Percentiles rank a stretch among this genome's conserved stretches.
These are phyloP conservation scores for Nymphalis urticae DNA, from an alignment of 2,888 invertebrate species.

Conservation along the genomic window DNA sequence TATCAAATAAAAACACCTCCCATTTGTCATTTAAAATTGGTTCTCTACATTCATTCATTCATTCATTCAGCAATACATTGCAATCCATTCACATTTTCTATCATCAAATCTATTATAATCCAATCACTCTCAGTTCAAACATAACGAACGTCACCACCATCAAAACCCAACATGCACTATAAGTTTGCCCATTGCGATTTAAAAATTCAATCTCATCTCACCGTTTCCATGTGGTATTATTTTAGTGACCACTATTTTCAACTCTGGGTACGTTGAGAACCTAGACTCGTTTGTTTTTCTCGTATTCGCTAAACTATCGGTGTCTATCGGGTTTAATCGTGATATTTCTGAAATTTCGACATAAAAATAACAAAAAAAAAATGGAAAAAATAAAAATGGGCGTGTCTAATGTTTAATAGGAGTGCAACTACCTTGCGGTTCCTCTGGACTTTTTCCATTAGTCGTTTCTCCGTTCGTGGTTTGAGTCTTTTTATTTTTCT, in stretches of 20 bases:
- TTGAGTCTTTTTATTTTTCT: slow-evolving; percentile 62
- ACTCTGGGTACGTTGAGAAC: slow-evolving; percentile 63
- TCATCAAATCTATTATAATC: too few species aligned
- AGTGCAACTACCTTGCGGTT: slow-evolving; percentile 54
- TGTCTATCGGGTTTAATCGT: slow-evolving; percentile 54
- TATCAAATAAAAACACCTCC: too few species aligned
- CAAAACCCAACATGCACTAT: slow-evolving; percentile 1
- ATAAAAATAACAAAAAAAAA: slow-evolving; percentile 43
- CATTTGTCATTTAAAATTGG: too few species aligned
- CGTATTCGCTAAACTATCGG: slow-evolving; percentile 53
- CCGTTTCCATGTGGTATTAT: slow-evolving; percentile 68
- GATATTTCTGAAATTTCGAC: slow-evolving; percentile 59
- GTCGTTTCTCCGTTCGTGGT: slow-evolving; percentile 55
- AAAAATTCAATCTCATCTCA: slow-evolving; percentile 47
- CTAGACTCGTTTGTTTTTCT: slow-evolving; percentile 46
- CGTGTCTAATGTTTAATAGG: too few species aligned
- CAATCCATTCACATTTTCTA: too few species aligned
- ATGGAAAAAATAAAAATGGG: neutral
- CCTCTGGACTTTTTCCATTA: slow-evolving; percentile 57
- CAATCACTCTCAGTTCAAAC: too few species aligned
- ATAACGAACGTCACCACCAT: neutral
- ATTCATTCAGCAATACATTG: neutral
- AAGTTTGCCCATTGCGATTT: neutral
- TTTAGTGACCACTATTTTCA: slow-evolving; percentile 76
- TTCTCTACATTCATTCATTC: neutral